phyloP scores from a whole-genome alignment of 2,888 invertebrate genomes.

The Harpagoxenus sublaevis region DNA sequence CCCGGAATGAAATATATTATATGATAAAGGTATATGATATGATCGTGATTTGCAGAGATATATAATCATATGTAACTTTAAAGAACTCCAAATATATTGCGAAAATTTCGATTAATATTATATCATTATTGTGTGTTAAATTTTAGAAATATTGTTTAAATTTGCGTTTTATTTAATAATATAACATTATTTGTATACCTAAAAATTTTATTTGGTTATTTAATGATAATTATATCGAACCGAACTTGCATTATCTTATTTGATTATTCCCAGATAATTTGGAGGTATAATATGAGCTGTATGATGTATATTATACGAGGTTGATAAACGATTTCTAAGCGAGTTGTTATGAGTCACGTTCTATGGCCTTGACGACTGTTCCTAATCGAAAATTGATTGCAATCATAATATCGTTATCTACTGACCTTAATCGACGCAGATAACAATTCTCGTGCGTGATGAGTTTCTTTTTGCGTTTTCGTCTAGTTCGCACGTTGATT shows the following conservation, averaged over 20 bases:
- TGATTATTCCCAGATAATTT: constrained; percentile 15
- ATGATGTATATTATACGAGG: neutral
- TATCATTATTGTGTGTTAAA: neutral
- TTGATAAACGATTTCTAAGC: constrained; percentile 18
- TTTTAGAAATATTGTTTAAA: constrained; percentile 1
- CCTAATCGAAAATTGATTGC: constrained; percentile 57
- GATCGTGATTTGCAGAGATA: neutral
- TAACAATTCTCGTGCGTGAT: neutral
- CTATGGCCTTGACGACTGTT: constrained; percentile 55
- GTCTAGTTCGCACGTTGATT: neutral
- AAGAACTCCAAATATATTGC: neutral
- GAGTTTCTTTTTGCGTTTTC: neutral
- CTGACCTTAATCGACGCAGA: constrained; percentile 58
- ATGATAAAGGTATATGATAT: neutral
- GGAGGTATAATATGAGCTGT: neutral
- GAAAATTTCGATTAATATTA: neutral
- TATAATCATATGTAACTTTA: neutral
- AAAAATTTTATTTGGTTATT: constrained; percentile 9
- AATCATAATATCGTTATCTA: constrained; percentile 61
- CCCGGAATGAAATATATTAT: neutral
- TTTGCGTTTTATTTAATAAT: neutral
- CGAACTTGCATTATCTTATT: neutral
- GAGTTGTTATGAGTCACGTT: neutral
- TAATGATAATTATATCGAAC: constrained; percentile 18
- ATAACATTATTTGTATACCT: neutral